A percentile compares a stretch with the other conserved stretches of the same genome.
Evolutionary conservation across 2,113 vertebrate genomes (phyloP).

Genomic region (Coreoperca whiteheadi): DNA sequence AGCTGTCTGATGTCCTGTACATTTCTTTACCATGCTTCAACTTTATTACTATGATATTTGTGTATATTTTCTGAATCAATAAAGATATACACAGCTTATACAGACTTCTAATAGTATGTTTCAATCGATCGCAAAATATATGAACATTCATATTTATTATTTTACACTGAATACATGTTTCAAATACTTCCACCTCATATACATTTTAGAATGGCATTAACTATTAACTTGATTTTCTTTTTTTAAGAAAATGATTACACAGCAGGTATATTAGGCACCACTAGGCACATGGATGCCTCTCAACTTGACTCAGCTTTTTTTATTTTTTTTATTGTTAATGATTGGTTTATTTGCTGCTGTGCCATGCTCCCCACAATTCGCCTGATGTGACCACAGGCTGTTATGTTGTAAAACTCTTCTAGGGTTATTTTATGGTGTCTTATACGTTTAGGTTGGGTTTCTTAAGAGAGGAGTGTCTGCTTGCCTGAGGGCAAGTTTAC

Average conservation of each 20-base stretch:
- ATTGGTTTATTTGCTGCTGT: not conserved
- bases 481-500: too few species aligned
- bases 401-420: not conserved
- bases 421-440: not conserved
- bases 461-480: not conserved
- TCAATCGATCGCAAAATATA: not conserved
- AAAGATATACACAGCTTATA: slow-evolving; percentile 77
- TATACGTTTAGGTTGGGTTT: not conserved
- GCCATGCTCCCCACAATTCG: not conserved
- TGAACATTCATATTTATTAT: not conserved
- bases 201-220: not conserved
- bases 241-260: too few species aligned
- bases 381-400: not conserved
- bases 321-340: not conserved
- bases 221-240: too few species aligned
- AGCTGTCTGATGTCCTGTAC: slow-evolving; percentile 76
- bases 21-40: slow-evolving; percentile 80
- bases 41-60: slow-evolving; percentile 82
- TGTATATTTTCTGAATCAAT: slow-evolving; percentile 85
- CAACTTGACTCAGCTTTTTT: too few species aligned
- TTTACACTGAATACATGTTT: not conserved
- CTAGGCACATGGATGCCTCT: not conserved
- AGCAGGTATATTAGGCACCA: not conserved
- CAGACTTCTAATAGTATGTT: slow-evolving; percentile 2
- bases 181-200: not conserved